phyloP scores from a whole-genome alignment of 2,113 vertebrate genomes.

The Poeciliopsis occidentalis region DNA sequence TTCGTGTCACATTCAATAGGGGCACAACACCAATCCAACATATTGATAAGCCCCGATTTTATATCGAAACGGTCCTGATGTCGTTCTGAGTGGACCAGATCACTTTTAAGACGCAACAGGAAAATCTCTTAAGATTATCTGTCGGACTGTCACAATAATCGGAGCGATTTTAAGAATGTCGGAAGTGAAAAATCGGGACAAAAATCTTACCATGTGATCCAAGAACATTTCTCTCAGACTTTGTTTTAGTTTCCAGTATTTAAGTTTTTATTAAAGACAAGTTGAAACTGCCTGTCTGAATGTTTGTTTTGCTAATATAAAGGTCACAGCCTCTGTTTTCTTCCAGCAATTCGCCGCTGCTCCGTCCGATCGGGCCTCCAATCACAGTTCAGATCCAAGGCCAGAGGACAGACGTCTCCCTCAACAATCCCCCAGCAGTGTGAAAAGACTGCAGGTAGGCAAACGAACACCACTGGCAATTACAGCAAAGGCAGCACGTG shows the following conservation, averaged over 20 bases:
- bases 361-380: conserved; percentile 39
- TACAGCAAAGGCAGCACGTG: conserved; percentile 44
- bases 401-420: conserved; percentile 46
- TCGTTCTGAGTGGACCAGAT: too few species aligned
- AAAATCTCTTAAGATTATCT: too few species aligned
- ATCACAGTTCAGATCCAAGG: conserved; percentile 30
- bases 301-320: conserved; percentile 2
- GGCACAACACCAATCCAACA: too few species aligned
- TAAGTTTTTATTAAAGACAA: background rate
- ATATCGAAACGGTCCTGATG: too few species aligned
- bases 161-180: too few species aligned
- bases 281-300: background rate
- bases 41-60: too few species aligned
- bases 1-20: too few species aligned
- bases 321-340: background rate
- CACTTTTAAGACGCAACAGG: too few species aligned
- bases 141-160: too few species aligned
- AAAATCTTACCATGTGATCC: too few species aligned
- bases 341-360: conserved; percentile 32
- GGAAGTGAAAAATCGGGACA: too few species aligned
- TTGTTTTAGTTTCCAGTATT: background rate
- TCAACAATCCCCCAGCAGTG: conserved; percentile 35
- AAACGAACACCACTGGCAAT: conserved; percentile 27
- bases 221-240: background rate
- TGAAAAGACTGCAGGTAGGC: conserved; percentile 64